These are phyloP conservation scores for Catharus ustulatus DNA, from an alignment of 2,797 vertebrate genomes.

Conservation along the genomic window DNA sequence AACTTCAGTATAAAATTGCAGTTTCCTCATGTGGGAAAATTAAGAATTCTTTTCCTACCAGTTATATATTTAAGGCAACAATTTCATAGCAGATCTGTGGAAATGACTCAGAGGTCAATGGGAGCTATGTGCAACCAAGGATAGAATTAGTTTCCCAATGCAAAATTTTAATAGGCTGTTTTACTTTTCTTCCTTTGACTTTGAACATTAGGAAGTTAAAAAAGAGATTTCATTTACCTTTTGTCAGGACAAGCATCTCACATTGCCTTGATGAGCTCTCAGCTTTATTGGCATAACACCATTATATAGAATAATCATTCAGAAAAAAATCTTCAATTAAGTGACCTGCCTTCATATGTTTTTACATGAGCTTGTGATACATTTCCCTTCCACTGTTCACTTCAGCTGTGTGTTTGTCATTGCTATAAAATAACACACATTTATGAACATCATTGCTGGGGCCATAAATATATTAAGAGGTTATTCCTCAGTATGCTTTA, in stretches of 20 bases:
- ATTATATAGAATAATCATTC: neutral
- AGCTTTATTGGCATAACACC: neutral
- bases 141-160: neutral
- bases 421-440: neutral
- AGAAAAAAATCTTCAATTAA: constrained; percentile 22
- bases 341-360: neutral
- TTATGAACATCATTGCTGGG: neutral
- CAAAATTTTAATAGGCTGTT: neutral
- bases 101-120: constrained; percentile 2
- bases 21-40: neutral
- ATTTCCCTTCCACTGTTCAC: neutral
- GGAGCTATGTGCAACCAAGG: neutral
- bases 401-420: constrained; percentile 8
- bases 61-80: neutral
- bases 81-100: neutral
- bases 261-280: neutral
- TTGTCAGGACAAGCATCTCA: neutral
- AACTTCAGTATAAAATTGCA: neutral
- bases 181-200: constrained; percentile 29
- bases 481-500: neutral
- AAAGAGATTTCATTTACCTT: neutral
- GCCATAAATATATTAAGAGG: neutral
- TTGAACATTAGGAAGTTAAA: neutral
- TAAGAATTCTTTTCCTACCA: neutral
- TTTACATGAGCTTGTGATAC: neutral